phyloP scores from a whole-genome alignment of 2,797 vertebrate species.

The Ptychadena robeensis region DNA sequence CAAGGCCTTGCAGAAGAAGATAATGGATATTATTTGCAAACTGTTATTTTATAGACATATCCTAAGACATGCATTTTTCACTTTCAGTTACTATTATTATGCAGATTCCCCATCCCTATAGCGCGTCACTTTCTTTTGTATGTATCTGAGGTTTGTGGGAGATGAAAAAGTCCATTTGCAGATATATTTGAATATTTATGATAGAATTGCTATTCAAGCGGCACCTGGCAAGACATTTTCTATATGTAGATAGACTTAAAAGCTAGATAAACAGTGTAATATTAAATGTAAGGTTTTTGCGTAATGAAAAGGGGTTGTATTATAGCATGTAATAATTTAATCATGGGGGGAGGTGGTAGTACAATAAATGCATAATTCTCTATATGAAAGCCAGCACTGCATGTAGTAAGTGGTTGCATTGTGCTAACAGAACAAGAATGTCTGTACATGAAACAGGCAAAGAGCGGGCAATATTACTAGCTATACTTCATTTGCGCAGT shows the following conservation, averaged over 20 bases:
- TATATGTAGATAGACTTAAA: neutral
- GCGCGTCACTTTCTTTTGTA: neutral
- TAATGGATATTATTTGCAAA: no score
- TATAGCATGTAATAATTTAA: conserved; percentile 1
- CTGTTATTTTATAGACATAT: no score
- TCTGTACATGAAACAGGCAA: neutral
- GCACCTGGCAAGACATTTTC: neutral
- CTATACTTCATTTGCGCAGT: neutral
- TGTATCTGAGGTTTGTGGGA: neutral
- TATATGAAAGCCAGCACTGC: neutral
- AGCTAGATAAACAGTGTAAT: neutral
- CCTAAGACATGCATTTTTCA: no score
- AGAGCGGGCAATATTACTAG: neutral
- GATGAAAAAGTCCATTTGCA: neutral
- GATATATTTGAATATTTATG: neutral
- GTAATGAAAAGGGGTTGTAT: conserved; percentile 9
- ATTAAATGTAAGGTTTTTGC: neutral
- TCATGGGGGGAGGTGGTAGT: neutral
- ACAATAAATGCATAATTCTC: conserved; percentile 12
- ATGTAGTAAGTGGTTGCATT: conserved; percentile 6
- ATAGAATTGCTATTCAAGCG: neutral
- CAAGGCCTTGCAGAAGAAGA: no score
- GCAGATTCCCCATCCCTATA: neutral
- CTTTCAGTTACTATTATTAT: no score
- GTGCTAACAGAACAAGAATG: conserved; percentile 4